Evolutionary conservation across 2,797 vertebrate genomes (phyloP).

Genomic region (Aldrovandia affinis): DNA sequence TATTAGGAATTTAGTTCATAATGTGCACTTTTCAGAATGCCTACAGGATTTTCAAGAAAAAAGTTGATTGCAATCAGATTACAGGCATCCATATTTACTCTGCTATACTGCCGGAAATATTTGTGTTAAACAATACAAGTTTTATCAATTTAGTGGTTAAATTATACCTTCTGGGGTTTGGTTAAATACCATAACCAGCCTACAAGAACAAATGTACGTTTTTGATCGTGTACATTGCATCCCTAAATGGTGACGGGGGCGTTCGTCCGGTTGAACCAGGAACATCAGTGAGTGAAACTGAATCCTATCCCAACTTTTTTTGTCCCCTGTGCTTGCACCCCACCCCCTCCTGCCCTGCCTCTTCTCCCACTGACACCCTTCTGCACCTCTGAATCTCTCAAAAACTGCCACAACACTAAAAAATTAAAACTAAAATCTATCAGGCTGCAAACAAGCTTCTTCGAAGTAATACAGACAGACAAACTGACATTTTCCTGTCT

Average conservation of each 20-base stretch:
- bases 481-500: background rate
- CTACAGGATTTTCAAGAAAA: conserved; percentile 52
- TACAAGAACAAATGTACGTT: background rate
- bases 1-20: conserved; percentile 54
- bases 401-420: background rate
- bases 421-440: background rate
- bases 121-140: conserved; percentile 14
- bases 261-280: background rate
- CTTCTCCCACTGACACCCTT: background rate
- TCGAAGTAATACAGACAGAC: background rate
- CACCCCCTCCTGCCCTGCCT: too few species aligned
- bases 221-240: background rate
- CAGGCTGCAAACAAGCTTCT: conserved; percentile 7
- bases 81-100: conserved; percentile 79
- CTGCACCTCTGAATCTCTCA: background rate
- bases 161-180: conserved; percentile 7
- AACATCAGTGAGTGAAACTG: conserved; percentile 4
- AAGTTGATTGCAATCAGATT: conserved; percentile 70
- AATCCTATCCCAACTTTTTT: background rate
- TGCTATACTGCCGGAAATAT: conserved; percentile 47
- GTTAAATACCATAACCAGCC: background rate
- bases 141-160: conserved; percentile 40
- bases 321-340: background rate
- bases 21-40: conserved; percentile 64
- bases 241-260: background rate